Conservation (phyloP, 2,888 invertebrate genomes). For the Lasioglossum oenotherae region DNA sequence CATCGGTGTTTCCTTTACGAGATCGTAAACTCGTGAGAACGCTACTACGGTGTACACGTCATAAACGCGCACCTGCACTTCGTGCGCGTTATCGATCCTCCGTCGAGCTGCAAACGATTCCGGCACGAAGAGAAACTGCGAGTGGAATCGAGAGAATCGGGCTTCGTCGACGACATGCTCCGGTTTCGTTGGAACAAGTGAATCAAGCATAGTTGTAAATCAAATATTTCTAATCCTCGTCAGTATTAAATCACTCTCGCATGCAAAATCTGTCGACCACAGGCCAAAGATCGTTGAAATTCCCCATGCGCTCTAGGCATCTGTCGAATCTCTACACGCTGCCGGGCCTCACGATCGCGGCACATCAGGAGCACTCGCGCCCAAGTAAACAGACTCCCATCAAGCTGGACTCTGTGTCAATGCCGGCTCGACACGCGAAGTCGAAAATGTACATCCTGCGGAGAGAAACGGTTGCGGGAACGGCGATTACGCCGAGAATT, state of each 20-base stretch:
- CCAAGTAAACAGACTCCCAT: neutral
- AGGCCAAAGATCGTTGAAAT: neutral
- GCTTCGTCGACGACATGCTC: neutral
- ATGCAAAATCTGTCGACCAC: neutral
- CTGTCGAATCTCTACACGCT: neutral
- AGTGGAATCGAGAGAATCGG: neutral
- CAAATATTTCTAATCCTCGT: neutral
- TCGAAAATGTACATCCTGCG: neutral
- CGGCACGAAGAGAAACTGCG: neutral
- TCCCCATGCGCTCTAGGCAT: neutral
- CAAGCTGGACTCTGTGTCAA: neutral
- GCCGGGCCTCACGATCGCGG: neutral
- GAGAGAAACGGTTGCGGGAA: neutral
- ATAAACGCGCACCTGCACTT: conserved; percentile 37
- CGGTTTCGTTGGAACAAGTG: neutral
- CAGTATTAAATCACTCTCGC: neutral
- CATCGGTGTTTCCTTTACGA: conserved; percentile 29
- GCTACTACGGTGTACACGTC: neutral
- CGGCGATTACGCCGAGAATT: conserved; percentile 4
- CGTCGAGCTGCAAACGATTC: neutral
- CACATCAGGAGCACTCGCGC: neutral
- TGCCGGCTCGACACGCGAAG: neutral
- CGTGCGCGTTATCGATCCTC: neutral
- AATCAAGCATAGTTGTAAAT: neutral
- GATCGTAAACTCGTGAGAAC: conserved; percentile 31